phyloP scores from a whole-genome alignment of 2,888 invertebrate genomes.

The Caenorhabditis auriculariae region DNA sequence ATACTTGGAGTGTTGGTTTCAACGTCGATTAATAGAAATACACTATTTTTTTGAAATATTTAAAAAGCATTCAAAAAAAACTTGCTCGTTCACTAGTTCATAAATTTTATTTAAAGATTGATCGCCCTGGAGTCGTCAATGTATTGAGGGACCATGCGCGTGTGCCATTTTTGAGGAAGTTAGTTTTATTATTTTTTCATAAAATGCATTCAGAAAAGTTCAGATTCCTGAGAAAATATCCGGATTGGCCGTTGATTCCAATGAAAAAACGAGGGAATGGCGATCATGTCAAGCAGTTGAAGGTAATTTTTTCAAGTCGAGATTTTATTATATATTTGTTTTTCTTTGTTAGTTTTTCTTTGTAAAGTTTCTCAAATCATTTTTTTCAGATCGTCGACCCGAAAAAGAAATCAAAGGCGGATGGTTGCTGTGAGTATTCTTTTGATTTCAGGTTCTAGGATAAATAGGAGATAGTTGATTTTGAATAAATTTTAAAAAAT shows the following conservation, averaged over 20 bases:
- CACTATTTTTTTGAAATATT: no score
- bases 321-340: background rate
- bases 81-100: slow-evolving; percentile 13
- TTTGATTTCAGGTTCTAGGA: no score
- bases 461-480: no score
- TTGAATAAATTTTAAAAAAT: no score
- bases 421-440: no score
- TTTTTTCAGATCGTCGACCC: background rate
- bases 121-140: background rate
- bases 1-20: no score
- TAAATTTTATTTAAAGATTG: slow-evolving; percentile 1
- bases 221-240: slow-evolving; percentile 18
- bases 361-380: no score
- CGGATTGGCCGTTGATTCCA: slow-evolving; percentile 40
- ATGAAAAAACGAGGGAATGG: slow-evolving; percentile 5
- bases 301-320: slow-evolving; percentile 4
- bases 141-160: background rate
- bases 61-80: no score
- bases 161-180: no score
- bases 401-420: background rate
- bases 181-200: no score
- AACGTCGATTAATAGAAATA: no score
- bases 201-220: slow-evolving; percentile 3
- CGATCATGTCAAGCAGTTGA: background rate
- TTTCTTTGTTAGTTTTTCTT: no score